A percentile compares a stretch with the other conserved stretches of the same genome.
phyloP scores from a whole-genome alignment of 2,113 vertebrate genomes.

The Aldabrachelys gigantea region DNA sequence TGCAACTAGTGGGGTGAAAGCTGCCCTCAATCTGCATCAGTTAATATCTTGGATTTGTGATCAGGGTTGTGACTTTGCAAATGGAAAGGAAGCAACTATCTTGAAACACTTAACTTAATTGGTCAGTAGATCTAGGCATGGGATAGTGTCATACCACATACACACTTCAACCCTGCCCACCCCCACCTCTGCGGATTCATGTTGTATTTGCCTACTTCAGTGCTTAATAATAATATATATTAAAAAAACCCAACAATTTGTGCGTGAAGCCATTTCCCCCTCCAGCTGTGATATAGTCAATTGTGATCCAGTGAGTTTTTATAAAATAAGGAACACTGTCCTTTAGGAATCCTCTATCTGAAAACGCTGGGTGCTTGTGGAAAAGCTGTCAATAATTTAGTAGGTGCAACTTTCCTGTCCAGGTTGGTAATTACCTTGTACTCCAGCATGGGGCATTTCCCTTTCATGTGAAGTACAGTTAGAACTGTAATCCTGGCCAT shows the following conservation, averaged over 20 bases:
- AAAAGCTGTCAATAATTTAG: not conserved
- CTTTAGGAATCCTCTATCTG: not conserved
- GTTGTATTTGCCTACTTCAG: not conserved
- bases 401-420: not conserved
- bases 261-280: not conserved
- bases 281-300: not conserved
- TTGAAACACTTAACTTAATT: not conserved
- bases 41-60: not conserved
- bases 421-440: not conserved
- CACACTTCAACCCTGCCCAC: not conserved
- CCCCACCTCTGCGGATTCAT: not conserved
- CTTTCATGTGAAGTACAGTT: not conserved
- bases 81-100: not conserved
- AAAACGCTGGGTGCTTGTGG: not conserved
- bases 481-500: not conserved
- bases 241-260: not conserved
- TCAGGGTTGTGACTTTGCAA: fast-evolving
- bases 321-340: not conserved
- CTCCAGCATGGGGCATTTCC: not conserved
- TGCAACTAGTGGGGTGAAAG: not conserved
- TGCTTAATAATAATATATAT: not conserved
- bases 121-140: not conserved
- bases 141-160: not conserved
- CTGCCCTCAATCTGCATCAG: not conserved
- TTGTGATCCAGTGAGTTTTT: not conserved